Conservation (phyloP, 2,797 vertebrate species). For the Chrysocyon brachyurus region DNA sequence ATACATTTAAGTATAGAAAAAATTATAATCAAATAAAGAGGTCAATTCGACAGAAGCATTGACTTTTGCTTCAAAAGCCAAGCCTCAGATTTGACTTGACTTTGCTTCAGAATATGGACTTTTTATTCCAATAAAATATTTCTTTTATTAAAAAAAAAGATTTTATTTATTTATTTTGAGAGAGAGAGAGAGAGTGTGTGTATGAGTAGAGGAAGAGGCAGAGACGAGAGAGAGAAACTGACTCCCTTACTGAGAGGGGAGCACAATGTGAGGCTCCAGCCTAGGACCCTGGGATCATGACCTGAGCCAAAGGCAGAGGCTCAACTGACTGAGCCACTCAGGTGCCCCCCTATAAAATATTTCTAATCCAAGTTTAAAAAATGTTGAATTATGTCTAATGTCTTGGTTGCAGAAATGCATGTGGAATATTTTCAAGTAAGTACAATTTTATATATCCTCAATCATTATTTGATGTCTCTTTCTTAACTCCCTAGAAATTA, state of each 20-base stretch:
- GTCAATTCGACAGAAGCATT: not conserved
- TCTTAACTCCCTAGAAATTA: not conserved
- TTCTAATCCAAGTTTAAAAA: not conserved
- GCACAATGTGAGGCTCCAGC: too few species aligned
- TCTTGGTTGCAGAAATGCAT: not conserved
- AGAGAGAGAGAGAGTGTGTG: too few species aligned
- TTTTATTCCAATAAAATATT: slow-evolving; percentile 26
- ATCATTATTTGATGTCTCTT: not conserved
- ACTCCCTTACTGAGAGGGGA: too few species aligned
- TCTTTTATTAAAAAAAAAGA: too few species aligned
- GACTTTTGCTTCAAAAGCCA: not conserved
- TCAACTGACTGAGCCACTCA: too few species aligned
- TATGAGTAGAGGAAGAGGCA: too few species aligned
- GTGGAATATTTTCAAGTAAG: not conserved
- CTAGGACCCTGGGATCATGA: too few species aligned
- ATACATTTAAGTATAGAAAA: not conserved
- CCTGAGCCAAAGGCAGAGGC: too few species aligned
- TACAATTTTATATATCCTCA: not conserved
- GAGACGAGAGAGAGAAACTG: too few species aligned
- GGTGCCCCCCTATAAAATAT: not conserved
- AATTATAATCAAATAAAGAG: not conserved
- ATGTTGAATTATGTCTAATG: not conserved
- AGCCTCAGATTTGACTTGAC: not conserved
- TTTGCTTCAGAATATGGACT: slow-evolving; percentile 9
- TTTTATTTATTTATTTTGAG: too few species aligned